These are phyloP conservation scores for Phataginus tetradactyla DNA, from an alignment of 2,797 vertebrate genomes.

Conservation along the genomic window DNA sequence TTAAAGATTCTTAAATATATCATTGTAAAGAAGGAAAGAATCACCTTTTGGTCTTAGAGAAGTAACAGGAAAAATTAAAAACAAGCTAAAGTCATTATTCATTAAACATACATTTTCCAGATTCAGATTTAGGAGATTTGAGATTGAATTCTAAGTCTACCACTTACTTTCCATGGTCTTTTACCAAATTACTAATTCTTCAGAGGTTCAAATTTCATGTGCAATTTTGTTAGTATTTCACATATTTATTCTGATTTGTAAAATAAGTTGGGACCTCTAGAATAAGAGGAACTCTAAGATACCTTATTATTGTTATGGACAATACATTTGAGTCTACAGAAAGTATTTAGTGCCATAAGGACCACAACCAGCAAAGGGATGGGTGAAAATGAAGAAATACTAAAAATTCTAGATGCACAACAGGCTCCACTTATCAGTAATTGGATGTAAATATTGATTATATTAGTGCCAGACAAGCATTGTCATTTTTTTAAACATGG, in stretches of 20 bases:
- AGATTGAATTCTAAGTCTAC: background rate
- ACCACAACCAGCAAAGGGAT: background rate
- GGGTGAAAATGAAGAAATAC: background rate
- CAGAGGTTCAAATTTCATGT: background rate
- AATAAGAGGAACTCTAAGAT: background rate
- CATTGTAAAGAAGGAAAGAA: background rate
- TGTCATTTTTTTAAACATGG: background rate
- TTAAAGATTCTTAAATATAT: conserved; percentile 9
- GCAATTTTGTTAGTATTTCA: background rate
- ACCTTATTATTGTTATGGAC: background rate
- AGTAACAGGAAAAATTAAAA: background rate
- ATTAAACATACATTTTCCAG: background rate
- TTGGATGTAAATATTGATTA: background rate
- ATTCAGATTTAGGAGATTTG: background rate
- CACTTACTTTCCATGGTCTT: background rate
- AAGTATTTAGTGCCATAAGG: background rate
- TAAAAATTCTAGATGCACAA: background rate
- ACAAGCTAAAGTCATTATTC: background rate
- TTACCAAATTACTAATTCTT: background rate
- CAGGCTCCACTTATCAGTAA: background rate
- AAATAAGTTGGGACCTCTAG: background rate
- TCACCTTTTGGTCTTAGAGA: background rate
- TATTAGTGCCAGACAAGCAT: background rate
- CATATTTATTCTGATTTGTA: background rate
- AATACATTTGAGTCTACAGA: background rate